A percentile compares a stretch with the other conserved stretches of the same genome.
Evolutionary conservation across 2,113 vertebrate species (phyloP).

Genomic region (Rostratula benghalensis): DNA sequence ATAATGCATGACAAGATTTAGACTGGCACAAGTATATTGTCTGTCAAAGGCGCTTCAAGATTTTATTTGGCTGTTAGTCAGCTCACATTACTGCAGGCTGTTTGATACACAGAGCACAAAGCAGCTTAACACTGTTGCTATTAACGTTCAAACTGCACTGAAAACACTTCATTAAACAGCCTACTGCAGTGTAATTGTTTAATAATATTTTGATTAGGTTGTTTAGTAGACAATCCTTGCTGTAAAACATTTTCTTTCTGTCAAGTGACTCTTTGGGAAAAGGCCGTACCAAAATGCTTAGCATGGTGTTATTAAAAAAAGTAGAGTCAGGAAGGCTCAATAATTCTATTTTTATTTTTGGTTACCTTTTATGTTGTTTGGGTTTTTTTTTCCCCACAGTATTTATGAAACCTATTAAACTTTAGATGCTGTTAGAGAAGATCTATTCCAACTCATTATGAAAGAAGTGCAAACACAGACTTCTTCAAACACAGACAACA

Average conservation of each 20-base stretch:
- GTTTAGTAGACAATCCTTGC: slow-evolving; percentile 76
- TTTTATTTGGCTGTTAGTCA: slow-evolving; percentile 75
- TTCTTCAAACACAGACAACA: not conserved
- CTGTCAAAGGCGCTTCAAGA: slow-evolving; percentile 66
- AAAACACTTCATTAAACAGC: slow-evolving; percentile 89
- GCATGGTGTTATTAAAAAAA: not conserved
- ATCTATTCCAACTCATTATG: not conserved
- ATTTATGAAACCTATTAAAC: not conserved
- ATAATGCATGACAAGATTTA: slow-evolving; percentile 57
- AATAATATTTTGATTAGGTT: slow-evolving; percentile 90
- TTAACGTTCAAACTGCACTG: slow-evolving; percentile 82
- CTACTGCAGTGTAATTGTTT: slow-evolving; percentile 84
- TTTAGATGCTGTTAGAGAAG: not conserved
- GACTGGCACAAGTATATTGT: slow-evolving; percentile 65
- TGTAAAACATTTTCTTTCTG: slow-evolving; percentile 73
- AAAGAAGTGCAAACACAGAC: not conserved
- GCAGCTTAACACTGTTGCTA: slow-evolving; percentile 78
- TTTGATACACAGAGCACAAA: slow-evolving; percentile 82
- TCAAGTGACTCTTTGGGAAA: slow-evolving; percentile 61
- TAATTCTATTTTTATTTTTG: not conserved
- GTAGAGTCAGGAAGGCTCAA: not conserved
- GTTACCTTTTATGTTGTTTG: not conserved
- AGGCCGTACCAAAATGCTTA: slow-evolving; percentile 29
- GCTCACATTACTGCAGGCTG: slow-evolving; percentile 70
- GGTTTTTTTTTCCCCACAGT: not conserved